A percentile compares a stretch with the other conserved stretches of the same genome.
Conservation (phyloP, 1,140 invertebrate genomes). For the Drosophila prosaltans region DNA sequence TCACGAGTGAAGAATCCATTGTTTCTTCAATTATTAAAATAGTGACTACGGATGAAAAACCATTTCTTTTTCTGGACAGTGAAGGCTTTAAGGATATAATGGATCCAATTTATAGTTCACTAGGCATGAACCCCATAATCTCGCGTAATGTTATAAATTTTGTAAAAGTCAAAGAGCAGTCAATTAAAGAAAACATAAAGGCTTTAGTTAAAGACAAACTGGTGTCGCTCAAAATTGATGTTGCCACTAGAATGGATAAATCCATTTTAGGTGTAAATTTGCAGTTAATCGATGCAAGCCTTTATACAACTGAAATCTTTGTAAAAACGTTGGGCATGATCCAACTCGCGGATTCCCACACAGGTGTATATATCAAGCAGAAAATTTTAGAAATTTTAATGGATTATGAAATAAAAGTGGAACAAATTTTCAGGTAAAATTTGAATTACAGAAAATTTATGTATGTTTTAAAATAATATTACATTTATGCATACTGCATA, state of each 20-base stretch:
- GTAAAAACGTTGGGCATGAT: slow-evolving; percentile 35
- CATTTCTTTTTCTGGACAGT: slow-evolving; percentile 24
- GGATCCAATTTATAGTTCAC: slow-evolving; percentile 19
- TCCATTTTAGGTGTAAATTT: slow-evolving; percentile 14
- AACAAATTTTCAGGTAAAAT: slow-evolving; percentile 15
- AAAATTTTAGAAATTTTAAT: slow-evolving; percentile 13
- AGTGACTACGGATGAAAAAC: slow-evolving; percentile 18
- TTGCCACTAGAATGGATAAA: slow-evolving; percentile 28
- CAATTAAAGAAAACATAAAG: slow-evolving; percentile 21
- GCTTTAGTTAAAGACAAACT: slow-evolving; percentile 19
- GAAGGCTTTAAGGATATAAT: slow-evolving; percentile 21
- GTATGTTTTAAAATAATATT: slow-evolving; percentile 14
- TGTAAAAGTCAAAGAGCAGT: slow-evolving; percentile 15
- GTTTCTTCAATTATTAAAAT: slow-evolving; percentile 28
- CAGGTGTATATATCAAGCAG: slow-evolving; percentile 6
- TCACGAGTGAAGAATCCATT: slow-evolving; percentile 18
- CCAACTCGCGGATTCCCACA: slow-evolving; percentile 9
- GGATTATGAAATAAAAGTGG: slow-evolving; percentile 12
- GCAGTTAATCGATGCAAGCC: slow-evolving; percentile 21
- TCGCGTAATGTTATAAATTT: slow-evolving; percentile 13
- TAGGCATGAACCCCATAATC: slow-evolving; percentile 22
- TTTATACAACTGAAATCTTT: slow-evolving; percentile 21
- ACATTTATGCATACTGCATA: slow-evolving; percentile 29
- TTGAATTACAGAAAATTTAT: slow-evolving; percentile 28
- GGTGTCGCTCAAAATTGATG: slow-evolving; percentile 30